These are phyloP conservation scores for Clarias gariepinus DNA, from an alignment of 2,113 vertebrate genomes.

Conservation along the genomic window DNA sequence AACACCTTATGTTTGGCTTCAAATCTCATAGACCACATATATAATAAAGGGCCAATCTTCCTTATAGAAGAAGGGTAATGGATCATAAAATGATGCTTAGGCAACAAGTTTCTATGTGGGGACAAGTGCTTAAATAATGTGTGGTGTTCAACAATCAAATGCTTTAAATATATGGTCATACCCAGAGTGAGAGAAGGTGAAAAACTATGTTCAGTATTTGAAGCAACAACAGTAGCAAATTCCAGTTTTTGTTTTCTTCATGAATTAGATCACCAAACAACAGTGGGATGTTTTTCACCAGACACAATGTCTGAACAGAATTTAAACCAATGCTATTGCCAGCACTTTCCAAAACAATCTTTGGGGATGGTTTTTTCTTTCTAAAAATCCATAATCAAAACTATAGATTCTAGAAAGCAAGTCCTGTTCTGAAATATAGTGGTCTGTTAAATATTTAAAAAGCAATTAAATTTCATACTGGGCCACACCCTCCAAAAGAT, in stretches of 20 bases:
- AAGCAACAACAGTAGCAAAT: slow-evolving; percentile 11
- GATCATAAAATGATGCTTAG: background rate
- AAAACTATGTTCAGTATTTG: too few relatives aligned
- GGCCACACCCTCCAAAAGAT: slow-evolving; percentile 41
- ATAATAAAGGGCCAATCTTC: background rate
- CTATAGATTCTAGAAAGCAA: slow-evolving; percentile 46
- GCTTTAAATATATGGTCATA: slow-evolving; percentile 41
- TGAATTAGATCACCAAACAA: slow-evolving; percentile 49
- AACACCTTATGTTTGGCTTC: background rate
- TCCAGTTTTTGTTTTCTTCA: slow-evolving; percentile 39
- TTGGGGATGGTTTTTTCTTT: slow-evolving; percentile 56
- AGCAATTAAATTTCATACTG: slow-evolving; percentile 48
- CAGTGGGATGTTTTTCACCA: slow-evolving; percentile 41
- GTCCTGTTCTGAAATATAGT: background rate
- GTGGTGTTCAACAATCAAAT: slow-evolving; percentile 41
- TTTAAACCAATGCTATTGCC: slow-evolving; percentile 44
- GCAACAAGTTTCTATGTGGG: background rate
- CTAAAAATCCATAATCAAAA: slow-evolving; percentile 50
- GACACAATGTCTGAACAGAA: slow-evolving; percentile 46
- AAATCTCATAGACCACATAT: background rate
- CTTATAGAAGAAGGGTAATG: background rate
- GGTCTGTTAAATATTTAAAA: slow-evolving; percentile 47
- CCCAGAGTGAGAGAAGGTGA: slow-evolving; percentile 12
- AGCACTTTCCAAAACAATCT: slow-evolving; percentile 47
- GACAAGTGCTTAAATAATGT: background rate